These are phyloP conservation scores for Tetrao urogallus DNA, from an alignment of 2,113 vertebrate species.

Conservation along the genomic window DNA sequence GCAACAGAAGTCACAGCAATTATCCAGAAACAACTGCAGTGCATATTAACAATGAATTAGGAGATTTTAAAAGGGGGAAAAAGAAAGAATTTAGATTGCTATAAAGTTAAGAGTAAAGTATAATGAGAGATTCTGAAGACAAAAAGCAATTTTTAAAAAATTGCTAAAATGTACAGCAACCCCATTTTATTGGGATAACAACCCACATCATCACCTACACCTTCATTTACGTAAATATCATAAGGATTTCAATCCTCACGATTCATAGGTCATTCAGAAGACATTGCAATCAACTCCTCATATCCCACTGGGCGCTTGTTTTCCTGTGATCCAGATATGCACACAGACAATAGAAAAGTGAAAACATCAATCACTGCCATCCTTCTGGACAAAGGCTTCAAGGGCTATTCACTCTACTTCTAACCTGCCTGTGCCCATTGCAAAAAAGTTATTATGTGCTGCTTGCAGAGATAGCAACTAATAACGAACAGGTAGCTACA, in stretches of 20 bases:
- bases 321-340: neutral
- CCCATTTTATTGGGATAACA: neutral
- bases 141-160: neutral
- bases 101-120: neutral
- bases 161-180: neutral
- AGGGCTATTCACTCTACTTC: neutral
- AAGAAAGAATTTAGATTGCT: neutral
- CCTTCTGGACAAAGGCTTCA: neutral
- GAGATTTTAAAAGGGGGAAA: neutral
- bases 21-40: neutral
- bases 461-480: neutral
- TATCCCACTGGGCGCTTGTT: neutral
- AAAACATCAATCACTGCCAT: slow-evolving; percentile 29
- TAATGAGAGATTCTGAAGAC: neutral
- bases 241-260: neutral
- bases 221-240: neutral
- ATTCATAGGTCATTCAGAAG: slow-evolving; percentile 23
- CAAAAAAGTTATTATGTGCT: slow-evolving; percentile 1
- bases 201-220: neutral
- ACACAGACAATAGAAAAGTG: neutral
- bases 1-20: neutral
- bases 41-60: neutral
- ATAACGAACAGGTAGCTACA: slow-evolving; percentile 34
- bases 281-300: neutral
- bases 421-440: neutral